These are phyloP conservation scores for Chaenocephalus aceratus DNA, from an alignment of 2,113 vertebrate genomes.

Conservation along the genomic window DNA sequence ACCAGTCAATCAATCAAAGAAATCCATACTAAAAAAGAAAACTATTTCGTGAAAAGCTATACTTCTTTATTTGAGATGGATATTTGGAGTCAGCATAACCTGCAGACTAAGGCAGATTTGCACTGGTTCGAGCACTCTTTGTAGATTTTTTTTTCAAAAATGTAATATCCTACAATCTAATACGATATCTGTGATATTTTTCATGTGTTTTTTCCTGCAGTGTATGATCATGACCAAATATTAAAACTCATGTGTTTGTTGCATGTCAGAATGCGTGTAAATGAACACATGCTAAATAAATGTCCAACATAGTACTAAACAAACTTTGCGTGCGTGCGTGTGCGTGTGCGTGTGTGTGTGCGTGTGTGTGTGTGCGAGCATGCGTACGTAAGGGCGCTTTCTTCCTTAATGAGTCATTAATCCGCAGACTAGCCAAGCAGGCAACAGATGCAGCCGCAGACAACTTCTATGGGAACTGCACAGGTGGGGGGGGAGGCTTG, in stretches of 20 bases:
- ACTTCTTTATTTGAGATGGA: background rate
- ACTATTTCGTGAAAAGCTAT: background rate
- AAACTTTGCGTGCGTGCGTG: background rate
- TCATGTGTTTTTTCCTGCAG: background rate
- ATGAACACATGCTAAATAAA: background rate
- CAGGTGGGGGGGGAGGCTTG: constrained; percentile 37
- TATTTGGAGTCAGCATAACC: background rate
- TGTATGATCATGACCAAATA: too few species aligned
- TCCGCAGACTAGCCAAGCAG: constrained; percentile 48
- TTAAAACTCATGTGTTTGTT: too few species aligned
- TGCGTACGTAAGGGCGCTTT: background rate
- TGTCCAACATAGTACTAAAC: background rate
- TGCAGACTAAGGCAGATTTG: background rate
- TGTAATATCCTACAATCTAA: background rate
- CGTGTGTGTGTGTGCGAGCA: background rate
- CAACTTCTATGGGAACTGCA: constrained; percentile 56
- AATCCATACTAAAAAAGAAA: background rate
- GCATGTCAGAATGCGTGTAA: too few species aligned
- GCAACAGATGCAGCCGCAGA: constrained; percentile 45
- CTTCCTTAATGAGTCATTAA: constrained; percentile 62
- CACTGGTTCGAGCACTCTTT: background rate
- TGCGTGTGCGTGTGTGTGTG: constrained; percentile 1
- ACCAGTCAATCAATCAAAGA: constrained; percentile 11
- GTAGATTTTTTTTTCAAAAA: background rate
- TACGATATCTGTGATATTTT: background rate